phyloP scores from a whole-genome alignment of 1,140 invertebrate genomes.

The Parasteatoda tepidariorum region DNA sequence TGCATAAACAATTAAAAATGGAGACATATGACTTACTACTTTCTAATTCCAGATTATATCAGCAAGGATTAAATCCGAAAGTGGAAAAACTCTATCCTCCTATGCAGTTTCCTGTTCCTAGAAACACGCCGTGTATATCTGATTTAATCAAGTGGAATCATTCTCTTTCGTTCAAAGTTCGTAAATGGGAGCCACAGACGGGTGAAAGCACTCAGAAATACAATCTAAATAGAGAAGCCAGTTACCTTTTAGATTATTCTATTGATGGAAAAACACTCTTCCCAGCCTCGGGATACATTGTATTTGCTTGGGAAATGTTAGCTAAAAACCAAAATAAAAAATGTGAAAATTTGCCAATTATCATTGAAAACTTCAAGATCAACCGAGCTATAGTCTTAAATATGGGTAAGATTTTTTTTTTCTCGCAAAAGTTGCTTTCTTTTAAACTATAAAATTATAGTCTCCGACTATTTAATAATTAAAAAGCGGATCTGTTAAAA shows the following conservation, averaged over 20 bases:
- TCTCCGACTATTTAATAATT: too few species aligned
- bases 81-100: slow-evolving; percentile 80
- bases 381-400: slow-evolving; percentile 63
- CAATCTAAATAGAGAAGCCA: slow-evolving; percentile 77
- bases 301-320: slow-evolving; percentile 91
- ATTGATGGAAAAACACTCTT: slow-evolving; percentile 95
- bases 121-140: slow-evolving; percentile 86
- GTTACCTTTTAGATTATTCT: slow-evolving; percentile 84
- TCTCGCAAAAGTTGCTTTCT: too few species aligned
- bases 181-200: slow-evolving; percentile 71
- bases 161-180: slow-evolving; percentile 79
- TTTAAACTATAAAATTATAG: too few species aligned
- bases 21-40: slow-evolving; percentile 81
- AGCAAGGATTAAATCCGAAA: slow-evolving; percentile 81
- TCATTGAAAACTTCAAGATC: slow-evolving; percentile 89
- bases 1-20: too few species aligned
- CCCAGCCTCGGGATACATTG: slow-evolving; percentile 94
- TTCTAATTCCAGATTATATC: slow-evolving; percentile 81
- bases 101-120: slow-evolving; percentile 84
- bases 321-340: slow-evolving; percentile 69
- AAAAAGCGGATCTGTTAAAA: too few species aligned
- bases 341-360: slow-evolving; percentile 76
- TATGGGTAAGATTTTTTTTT: too few species aligned
- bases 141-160: slow-evolving; percentile 93
- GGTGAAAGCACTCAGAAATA: slow-evolving; percentile 71